A percentile compares a stretch with the other conserved stretches of the same genome.
These are phyloP conservation scores for Lepidurus couesii DNA, from an alignment of 1,140 invertebrate species.

Conservation along the genomic window DNA sequence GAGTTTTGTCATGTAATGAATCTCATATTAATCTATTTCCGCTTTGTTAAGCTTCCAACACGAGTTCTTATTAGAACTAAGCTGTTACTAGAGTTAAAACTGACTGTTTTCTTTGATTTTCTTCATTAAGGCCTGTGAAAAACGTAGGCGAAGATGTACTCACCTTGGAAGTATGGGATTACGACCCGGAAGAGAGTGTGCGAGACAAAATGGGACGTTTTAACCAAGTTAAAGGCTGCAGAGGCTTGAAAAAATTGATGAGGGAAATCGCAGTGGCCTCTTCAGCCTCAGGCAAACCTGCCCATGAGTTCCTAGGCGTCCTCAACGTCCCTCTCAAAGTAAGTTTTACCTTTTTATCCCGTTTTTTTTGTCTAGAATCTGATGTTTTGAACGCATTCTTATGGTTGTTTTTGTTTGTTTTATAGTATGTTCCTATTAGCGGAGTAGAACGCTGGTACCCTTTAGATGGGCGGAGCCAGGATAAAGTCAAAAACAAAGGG, in stretches of 20 bases:
- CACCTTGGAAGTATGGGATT: constrained; percentile 56
- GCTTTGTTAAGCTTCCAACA: constrained; percentile 41
- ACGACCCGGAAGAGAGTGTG: constrained; percentile 80
- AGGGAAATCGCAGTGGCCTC: constrained; percentile 96
- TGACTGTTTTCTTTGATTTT: neutral
- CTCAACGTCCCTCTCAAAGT: constrained; percentile 79
- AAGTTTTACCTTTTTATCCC: constrained; percentile 37
- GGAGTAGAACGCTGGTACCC: constrained; percentile 84
- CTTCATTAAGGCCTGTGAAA: neutral
- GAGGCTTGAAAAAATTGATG: constrained; percentile 73
- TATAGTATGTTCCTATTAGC: constrained; percentile 78
- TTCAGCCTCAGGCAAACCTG: constrained; percentile 75
- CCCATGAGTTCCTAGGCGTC: constrained; percentile 91
- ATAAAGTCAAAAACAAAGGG: constrained; percentile 62
- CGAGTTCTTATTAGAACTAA: constrained; percentile 37
- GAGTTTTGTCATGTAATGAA: constrained; percentile 86
- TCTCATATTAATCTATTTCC: neutral
- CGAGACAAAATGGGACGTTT: constrained; percentile 80
- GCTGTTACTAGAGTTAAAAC: neutral
- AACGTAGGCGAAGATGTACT: neutral
- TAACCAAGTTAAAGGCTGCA: constrained; percentile 73
- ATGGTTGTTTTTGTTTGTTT: constrained; percentile 33
- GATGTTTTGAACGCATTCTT: neutral
- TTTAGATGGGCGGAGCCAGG: constrained; percentile 68
- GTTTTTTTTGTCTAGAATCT: neutral